A percentile compares a stretch with the other conserved stretches of the same genome.
Evolutionary conservation across 2,113 vertebrate species (phyloP).

Genomic region (Ranitomeya variabilis): DNA sequence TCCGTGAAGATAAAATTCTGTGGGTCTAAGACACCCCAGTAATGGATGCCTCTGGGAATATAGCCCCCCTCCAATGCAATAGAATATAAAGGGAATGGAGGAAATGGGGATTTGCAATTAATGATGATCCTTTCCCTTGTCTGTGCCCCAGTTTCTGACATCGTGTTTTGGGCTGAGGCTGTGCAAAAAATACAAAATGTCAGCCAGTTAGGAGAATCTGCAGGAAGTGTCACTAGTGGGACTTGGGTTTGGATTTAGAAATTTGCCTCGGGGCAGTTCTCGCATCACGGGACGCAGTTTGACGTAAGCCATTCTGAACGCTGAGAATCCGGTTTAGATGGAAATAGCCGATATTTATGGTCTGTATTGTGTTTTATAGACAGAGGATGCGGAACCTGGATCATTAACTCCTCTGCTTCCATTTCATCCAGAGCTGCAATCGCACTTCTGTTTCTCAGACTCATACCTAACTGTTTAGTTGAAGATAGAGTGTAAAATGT

Average conservation of each 20-base stretch:
- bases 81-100: no score
- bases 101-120: neutral
- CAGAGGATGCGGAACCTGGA: neutral
- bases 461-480: no score
- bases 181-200: neutral
- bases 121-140: neutral
- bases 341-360: neutral
- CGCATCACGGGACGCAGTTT: slow-evolving; percentile 15
- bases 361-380: slow-evolving; percentile 4
- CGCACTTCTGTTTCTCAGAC: no score
- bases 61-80: no score
- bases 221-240: neutral
- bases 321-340: neutral
- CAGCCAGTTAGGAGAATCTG: slow-evolving; percentile 9
- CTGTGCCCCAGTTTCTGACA: neutral
- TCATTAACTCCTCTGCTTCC: neutral
- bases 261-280: slow-evolving; percentile 30
- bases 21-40: no score
- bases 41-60: no score
- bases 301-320: neutral
- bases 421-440: no score
- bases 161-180: neutral
- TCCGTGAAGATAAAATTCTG: no score
- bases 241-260: slow-evolving; percentile 33
- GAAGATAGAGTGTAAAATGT: no score